Base-by-base conservation (phyloP, 2,888 invertebrate species). In the Prosopocoilus inquinatus region DNA sequence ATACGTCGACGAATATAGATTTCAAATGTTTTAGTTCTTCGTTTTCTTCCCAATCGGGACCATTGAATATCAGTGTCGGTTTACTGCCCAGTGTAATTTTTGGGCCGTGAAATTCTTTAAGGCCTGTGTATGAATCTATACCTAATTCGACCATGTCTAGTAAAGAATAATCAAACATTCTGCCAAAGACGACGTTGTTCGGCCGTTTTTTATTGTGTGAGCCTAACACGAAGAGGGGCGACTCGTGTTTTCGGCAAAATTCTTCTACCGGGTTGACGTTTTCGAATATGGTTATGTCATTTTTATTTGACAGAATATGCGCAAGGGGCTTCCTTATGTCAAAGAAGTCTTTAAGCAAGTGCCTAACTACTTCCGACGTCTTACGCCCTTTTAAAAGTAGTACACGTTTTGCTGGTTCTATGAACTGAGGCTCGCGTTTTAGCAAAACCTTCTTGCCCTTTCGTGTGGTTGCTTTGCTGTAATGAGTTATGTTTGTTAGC, bases 131-230 rank as follows among this genome's bases (percentile, higher is more conserved):
- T 44, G 48, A 47, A 50, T 93, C 91, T 15, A 98, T 84, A 9
- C 95, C 94, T 53, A 99, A 83, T 78, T 99, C 99, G 54, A 94
- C 84, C 96, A 99, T 96, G 73, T 99, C 99, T 53, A 99, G 78
- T 32, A 99, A 79, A 54, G 90, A 89, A 69, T 90, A 86, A 76
- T 99, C 93, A 76, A 88, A 97, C 71, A 91, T 88, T 64, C 99
- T 84, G 0, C 96, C 96, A 50, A 97, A 73, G 32, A 96, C 80
- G 43, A 98, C 76, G 78, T 96, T 97, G 72, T 96, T 86, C 0
- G 97, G 97, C 9, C 96, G 82, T 74, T 99, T 99, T 77, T 99
- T 99, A 48, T 89, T 92, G 71, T 96, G 92, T 1, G 91, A 91
- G 2, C 90, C 94, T 72, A 96, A 90, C 61, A 91, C 84, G 77